A percentile compares a stretch with the other conserved stretches of the same genome.
Conservation (phyloP, 2,888 invertebrate species). For the Campopleginae sp. region DNA sequence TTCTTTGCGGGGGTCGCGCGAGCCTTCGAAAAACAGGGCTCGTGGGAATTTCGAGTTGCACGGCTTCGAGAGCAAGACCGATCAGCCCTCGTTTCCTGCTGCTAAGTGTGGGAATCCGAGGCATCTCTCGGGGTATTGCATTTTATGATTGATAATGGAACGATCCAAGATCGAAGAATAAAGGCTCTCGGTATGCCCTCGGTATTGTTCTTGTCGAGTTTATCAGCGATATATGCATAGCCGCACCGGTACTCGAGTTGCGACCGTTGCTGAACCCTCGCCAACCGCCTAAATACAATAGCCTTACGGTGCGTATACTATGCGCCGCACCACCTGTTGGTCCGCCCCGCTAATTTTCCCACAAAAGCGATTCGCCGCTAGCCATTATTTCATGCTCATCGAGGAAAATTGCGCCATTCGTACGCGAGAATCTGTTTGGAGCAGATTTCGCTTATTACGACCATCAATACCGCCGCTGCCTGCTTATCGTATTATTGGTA, state of each 20-base stretch:
- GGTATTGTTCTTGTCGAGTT: no score
- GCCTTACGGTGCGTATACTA: no score
- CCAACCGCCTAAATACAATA: conserved; percentile 64
- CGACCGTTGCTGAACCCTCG: conserved; percentile 36
- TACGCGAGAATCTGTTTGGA: conserved; percentile 69
- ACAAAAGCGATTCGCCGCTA: no score
- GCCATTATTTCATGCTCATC: conserved; percentile 58
- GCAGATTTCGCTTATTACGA: conserved; percentile 69
- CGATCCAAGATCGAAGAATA: no score
- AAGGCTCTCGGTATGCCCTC: no score
- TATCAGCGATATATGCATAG: no score
- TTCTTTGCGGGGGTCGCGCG: conserved; percentile 18
- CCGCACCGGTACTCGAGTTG: conserved; percentile 40
- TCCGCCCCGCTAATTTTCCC: no score
- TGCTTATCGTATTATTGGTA: conserved; percentile 67
- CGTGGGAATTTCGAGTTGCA: conserved; percentile 58
- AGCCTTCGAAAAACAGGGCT: conserved; percentile 29
- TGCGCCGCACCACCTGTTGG: no score
- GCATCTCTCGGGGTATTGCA: no score
- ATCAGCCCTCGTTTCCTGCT: conserved; percentile 43
- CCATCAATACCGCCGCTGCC: conserved; percentile 74
- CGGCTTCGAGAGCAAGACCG: conserved; percentile 35
- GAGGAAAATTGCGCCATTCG: conserved; percentile 74
- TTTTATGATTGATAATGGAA: no score
- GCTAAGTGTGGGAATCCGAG: no score